Evolutionary conservation across 2,113 vertebrate genomes (phyloP).

Genomic region (Poeciliopsis occidentalis): DNA sequence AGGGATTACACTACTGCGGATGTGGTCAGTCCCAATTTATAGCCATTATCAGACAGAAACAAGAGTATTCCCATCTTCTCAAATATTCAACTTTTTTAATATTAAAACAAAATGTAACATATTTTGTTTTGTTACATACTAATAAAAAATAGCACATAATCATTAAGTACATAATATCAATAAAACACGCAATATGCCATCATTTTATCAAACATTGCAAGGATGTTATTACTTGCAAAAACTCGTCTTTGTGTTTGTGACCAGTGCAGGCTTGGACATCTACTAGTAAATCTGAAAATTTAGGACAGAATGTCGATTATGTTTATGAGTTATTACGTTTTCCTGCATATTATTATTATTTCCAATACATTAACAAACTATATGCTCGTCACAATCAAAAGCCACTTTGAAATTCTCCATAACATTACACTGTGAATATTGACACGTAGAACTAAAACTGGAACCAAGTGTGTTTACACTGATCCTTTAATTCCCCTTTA

Average conservation of each 20-base stretch:
- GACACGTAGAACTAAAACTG: neutral
- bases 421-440: neutral
- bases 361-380: too few species aligned
- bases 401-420: neutral
- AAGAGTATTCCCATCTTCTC: neutral
- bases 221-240: too few species aligned
- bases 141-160: neutral
- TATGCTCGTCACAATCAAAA: neutral
- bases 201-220: neutral
- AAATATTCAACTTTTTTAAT: neutral
- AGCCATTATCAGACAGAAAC: conserved; percentile 4
- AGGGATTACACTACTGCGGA: conserved; percentile 9
- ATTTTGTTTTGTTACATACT: neutral
- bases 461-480: neutral
- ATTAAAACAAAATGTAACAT: neutral
- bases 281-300: too few species aligned
- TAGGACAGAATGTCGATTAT: too few species aligned
- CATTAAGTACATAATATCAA: neutral
- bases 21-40: conserved; percentile 35
- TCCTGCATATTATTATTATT: too few species aligned
- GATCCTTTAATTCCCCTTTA: neutral
- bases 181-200: neutral
- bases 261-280: too few species aligned
- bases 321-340: too few species aligned
- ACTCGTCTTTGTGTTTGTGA: too few species aligned